Conservation (phyloP, 2,113 vertebrate species). For the Eleginops maclovinus region DNA sequence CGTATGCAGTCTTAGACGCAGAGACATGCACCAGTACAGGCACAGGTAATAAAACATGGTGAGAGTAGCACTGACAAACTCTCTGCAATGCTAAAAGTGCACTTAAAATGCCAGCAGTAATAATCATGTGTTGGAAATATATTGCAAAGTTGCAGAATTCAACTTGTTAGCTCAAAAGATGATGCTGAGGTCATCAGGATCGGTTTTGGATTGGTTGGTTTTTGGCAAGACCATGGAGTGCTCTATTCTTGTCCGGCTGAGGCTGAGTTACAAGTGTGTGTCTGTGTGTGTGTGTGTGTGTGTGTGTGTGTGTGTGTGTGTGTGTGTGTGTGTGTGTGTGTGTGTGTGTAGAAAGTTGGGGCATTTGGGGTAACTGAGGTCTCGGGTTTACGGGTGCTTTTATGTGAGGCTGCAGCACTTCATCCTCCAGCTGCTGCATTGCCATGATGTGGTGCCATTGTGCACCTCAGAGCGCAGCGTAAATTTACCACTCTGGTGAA, state of each 20-base stretch:
- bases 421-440: conserved; percentile 65
- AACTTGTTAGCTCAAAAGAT: conserved; percentile 62
- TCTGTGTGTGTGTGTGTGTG: neutral
- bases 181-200: conserved; percentile 72
- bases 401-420: conserved; percentile 73
- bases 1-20: conserved; percentile 45
- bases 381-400: conserved; percentile 77
- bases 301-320: conserved; percentile 46
- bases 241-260: conserved; percentile 77
- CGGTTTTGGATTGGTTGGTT: conserved; percentile 63
- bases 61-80: conserved; percentile 1
- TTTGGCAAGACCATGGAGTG: conserved; percentile 73
- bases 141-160: conserved; percentile 21
- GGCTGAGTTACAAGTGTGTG: conserved; percentile 51
- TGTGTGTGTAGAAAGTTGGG: conserved; percentile 59
- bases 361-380: conserved; percentile 81
- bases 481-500: conserved; percentile 77
- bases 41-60: conserved; percentile 61
- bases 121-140: neutral
- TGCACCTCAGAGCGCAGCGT: conserved; percentile 69
- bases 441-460: conserved; percentile 75
- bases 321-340: conserved; percentile 13
- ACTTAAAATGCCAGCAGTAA: conserved; percentile 10
- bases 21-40: conserved; percentile 18
- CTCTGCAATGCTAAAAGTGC: conserved; percentile 36